Evolutionary conservation across 2,113 vertebrate species (phyloP), one percentile per base, ranked within the genome.

Genomic region (Ellobius talpinus): DNA sequence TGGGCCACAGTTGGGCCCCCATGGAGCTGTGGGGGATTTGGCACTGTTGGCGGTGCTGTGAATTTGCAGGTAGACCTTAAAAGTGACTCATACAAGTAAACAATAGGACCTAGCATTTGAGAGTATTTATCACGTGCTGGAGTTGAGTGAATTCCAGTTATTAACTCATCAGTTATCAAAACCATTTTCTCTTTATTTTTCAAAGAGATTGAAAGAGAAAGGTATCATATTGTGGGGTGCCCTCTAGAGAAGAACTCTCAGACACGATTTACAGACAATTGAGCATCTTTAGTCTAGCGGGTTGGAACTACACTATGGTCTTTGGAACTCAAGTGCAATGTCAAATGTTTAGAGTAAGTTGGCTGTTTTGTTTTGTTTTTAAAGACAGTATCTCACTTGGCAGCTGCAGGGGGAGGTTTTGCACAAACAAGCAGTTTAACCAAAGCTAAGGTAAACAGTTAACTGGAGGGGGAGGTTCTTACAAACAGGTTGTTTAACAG

Each of bases 1-100:
- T 10, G 26, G 10, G 10, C 12, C 42, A 31, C 11, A 0, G 2
- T 0, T 6, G 1, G 39, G 31, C 52, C 50, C 76, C 47, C 31
- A 33, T 33, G 66, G 42, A 13, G 19, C 16, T 26, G 19, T 4
- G 0, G 87, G 29, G 6, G 31, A 42, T 10, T 72, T n/a, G 33
- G 70, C 65, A n/a, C 36, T 74, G 19, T 21, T 42, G n/a, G 26
- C 0, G n/a, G 63, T 1, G 10, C 52, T 47, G 36, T 29, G 26
- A 26, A n/a, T 73, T 91, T 87, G 47, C 24, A 45, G 13, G 39
- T 9, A 24, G 68, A 24, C 21, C 82, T 31, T 68, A 36, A 33
- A 79, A 31, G n/a, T 61, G 79, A 23, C 61, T 9, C 0, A 26
- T 42, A 23, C 39, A 47, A 12, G 11, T 33, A 36, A 36, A 10